Evolutionary conservation across 2,797 vertebrate genomes (phyloP).

Genomic region (Sebastes glaucus): DNA sequence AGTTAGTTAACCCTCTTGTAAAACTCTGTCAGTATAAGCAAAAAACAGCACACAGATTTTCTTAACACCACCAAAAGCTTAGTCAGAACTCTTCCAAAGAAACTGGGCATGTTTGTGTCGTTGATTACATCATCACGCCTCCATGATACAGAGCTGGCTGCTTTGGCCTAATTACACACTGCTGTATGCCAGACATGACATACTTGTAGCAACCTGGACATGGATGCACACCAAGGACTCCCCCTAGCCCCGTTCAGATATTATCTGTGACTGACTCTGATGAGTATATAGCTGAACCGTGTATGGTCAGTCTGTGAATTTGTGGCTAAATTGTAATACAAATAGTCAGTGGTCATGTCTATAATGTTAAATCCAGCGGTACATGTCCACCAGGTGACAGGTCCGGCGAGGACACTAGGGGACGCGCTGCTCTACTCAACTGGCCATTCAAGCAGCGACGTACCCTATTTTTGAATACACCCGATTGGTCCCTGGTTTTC

Average conservation of each 20-base stretch:
- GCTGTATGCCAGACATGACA: conserved; percentile 34
- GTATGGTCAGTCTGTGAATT: too few species aligned
- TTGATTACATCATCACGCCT: conserved; percentile 15
- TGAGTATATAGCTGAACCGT: too few species aligned
- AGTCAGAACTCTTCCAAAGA: conserved; percentile 9
- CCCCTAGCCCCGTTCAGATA: neutral
- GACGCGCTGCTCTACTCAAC: too few species aligned
- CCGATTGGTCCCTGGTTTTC: too few species aligned
- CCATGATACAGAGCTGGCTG: conserved; percentile 19
- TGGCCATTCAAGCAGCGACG: too few species aligned
- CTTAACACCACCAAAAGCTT: conserved; percentile 22
- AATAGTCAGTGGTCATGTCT: too few species aligned
- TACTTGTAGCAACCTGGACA: neutral
- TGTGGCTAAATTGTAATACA: too few species aligned
- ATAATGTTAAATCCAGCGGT: too few species aligned
- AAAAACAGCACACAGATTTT: conserved; percentile 22
- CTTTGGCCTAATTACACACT: conserved; percentile 42
- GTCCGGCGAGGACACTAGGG: too few species aligned
- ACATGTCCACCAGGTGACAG: too few species aligned
- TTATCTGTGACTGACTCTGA: neutral
- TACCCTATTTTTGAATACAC: too few species aligned
- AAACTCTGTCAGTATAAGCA: conserved; percentile 37
- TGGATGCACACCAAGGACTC: neutral
- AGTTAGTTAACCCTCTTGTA: conserved; percentile 52
- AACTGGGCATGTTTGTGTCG: conserved; percentile 12